Percentiles rank a stretch among this genome's conserved stretches.
Evolutionary conservation across 2,888 invertebrate genomes (phyloP).

Genomic region (Salpingus planirostris): DNA sequence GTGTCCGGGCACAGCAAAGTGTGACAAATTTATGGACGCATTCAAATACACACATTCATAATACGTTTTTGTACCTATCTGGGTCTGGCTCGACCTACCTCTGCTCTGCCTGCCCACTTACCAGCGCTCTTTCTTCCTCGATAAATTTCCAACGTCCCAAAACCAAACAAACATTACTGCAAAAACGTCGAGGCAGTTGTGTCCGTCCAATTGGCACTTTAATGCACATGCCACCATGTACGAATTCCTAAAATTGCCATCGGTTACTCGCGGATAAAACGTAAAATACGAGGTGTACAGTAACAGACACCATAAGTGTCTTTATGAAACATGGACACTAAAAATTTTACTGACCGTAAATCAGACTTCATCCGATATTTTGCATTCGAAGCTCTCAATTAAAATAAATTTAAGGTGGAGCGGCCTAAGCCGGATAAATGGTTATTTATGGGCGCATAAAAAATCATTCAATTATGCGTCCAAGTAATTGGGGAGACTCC

Average conservation of each 20-base stretch:
- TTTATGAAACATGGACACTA: conserved; percentile 15
- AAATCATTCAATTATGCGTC: conserved; percentile 1
- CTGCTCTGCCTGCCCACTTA: too few species aligned
- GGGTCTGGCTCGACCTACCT: too few species aligned
- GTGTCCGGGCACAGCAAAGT: too few species aligned
- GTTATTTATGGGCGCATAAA: conserved; percentile 7
- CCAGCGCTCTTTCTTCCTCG: too few species aligned
- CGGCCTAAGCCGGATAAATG: conserved; percentile 2
- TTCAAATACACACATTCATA: too few species aligned
- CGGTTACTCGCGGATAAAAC: conserved; percentile 9
- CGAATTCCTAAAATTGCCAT: conserved; percentile 3
- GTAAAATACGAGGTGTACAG: conserved; percentile 16
- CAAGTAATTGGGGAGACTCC: not conserved
- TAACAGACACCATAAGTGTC: conserved; percentile 16
- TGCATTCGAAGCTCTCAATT: conserved; percentile 13
- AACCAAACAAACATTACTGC: too few species aligned
- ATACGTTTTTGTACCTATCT: too few species aligned
- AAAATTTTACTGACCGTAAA: conserved; percentile 14
- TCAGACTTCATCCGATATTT: conserved; percentile 10
- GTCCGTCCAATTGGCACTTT: conserved; percentile 2
- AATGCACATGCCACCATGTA: conserved; percentile 5
- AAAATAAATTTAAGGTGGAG: conserved; percentile 12
- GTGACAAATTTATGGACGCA: too few species aligned
- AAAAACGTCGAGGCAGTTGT: too few species aligned
- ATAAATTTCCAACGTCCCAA: too few species aligned